Evolutionary conservation across 2,888 invertebrate species (phyloP).

Genomic region (Chrysotoxum bicinctum): DNA sequence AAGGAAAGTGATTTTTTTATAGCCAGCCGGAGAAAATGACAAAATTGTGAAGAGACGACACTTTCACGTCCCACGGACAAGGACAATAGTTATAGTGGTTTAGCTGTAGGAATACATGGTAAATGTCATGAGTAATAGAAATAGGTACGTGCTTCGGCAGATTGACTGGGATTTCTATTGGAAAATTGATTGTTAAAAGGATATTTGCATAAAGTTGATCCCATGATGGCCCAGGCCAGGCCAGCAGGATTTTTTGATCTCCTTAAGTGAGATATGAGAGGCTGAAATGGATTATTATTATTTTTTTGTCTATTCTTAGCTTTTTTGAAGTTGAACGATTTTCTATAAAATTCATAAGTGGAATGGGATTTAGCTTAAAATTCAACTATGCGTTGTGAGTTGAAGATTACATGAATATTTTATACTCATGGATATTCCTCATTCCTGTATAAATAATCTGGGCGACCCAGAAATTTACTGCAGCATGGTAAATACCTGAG

Average conservation of each 20-base stretch:
- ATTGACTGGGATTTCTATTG: conserved; percentile 42
- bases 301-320: conserved; percentile 1
- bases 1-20: conserved; percentile 56
- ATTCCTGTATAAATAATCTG: neutral
- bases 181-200: conserved; percentile 59
- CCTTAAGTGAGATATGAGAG: conserved; percentile 23
- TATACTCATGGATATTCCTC: neutral
- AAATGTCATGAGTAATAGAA: conserved; percentile 6
- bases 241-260: conserved; percentile 25
- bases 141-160: conserved; percentile 18
- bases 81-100: conserved; percentile 1
- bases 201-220: conserved; percentile 53
- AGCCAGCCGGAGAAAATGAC: conserved; percentile 21
- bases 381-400: neutral
- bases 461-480: neutral
- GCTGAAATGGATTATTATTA: conserved; percentile 29
- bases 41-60: conserved; percentile 24
- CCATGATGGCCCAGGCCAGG: conserved; percentile 21
- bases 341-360: conserved; percentile 11
- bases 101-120: neutral
- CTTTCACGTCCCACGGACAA: neutral
- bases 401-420: conserved; percentile 31
- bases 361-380: conserved; percentile 12
- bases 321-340: neutral
- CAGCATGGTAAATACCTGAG: neutral